These are phyloP conservation scores for Orthonyx spaldingii DNA, from an alignment of 2,113 vertebrate genomes.

Conservation along the genomic window DNA sequence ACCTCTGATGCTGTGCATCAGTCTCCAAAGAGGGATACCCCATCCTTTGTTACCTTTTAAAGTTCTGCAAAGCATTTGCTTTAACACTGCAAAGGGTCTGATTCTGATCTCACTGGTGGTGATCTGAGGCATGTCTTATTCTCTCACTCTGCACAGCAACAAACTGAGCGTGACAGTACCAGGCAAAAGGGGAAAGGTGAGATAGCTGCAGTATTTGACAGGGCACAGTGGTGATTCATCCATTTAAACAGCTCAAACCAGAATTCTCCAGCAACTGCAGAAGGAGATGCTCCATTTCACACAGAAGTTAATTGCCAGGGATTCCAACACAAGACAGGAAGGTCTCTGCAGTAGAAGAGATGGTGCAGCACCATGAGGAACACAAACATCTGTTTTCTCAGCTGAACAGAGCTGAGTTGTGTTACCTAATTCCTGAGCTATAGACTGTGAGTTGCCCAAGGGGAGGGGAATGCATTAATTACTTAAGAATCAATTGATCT, in stretches of 20 bases:
- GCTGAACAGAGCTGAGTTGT: background rate
- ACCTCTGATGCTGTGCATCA: background rate
- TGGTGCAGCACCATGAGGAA: background rate
- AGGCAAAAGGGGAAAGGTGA: background rate
- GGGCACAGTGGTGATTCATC: background rate
- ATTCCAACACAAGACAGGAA: background rate
- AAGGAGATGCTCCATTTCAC: background rate
- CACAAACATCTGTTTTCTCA: background rate
- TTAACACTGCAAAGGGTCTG: background rate
- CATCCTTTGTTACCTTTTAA: background rate
- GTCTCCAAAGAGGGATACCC: background rate
- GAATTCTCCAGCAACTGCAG: background rate
- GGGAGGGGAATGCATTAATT: slow-evolving; percentile 12
- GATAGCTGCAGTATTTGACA: background rate
- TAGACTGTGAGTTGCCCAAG: background rate
- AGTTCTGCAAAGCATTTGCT: background rate
- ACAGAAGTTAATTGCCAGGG: background rate
- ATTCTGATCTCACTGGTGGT: background rate
- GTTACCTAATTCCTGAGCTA: background rate
- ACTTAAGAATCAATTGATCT: slow-evolving; percentile 47
- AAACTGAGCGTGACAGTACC: background rate
- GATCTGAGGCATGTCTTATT: background rate
- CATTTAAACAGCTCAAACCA: background rate
- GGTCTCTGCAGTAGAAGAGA: background rate
- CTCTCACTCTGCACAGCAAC: background rate